Evolutionary conservation across 2,113 vertebrate species (phyloP).

Genomic region (Coreoperca whiteheadi): DNA sequence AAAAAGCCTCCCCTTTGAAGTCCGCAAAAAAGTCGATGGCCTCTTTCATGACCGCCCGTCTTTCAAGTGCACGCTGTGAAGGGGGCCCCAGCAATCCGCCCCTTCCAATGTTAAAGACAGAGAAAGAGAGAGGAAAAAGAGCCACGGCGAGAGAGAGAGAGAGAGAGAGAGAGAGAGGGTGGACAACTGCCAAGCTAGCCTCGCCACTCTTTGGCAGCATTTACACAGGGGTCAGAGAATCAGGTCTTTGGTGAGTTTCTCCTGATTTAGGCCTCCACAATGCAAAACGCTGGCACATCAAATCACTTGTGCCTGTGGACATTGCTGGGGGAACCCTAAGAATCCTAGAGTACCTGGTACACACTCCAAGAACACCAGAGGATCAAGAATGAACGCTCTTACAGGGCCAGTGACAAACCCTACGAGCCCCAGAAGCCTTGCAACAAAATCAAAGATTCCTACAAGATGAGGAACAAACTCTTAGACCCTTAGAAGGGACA

Average conservation of each 20-base stretch:
- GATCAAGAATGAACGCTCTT: background rate
- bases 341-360: background rate
- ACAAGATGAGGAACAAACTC: slow-evolving; percentile 1
- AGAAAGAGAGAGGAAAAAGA: slow-evolving; percentile 45
- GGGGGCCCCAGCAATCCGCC: slow-evolving; percentile 77
- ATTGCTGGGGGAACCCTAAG: background rate
- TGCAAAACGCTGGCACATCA: slow-evolving; percentile 21
- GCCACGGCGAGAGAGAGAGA: slow-evolving; percentile 16
- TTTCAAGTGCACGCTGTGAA: slow-evolving; percentile 86
- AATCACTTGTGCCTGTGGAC: slow-evolving; percentile 16
- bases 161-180: slow-evolving; percentile 12
- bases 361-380: background rate
- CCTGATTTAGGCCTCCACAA: slow-evolving; percentile 23
- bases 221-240: slow-evolving; percentile 46
- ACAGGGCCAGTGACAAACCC: background rate
- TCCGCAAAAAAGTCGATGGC: slow-evolving; percentile 86
- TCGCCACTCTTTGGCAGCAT: slow-evolving; percentile 55
- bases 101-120: slow-evolving; percentile 81
- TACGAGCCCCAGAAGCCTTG: background rate
- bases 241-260: slow-evolving; percentile 21
- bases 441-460: background rate
- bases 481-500: background rate
- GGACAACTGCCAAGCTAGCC: slow-evolving; percentile 43
- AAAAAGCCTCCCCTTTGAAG: slow-evolving; percentile 84
- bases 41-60: slow-evolving; percentile 85